Percentiles rank a stretch among this genome's conserved stretches.
These are phyloP conservation scores for Oryzias woworae DNA, from an alignment of 2,113 vertebrate species.

Conservation along the genomic window DNA sequence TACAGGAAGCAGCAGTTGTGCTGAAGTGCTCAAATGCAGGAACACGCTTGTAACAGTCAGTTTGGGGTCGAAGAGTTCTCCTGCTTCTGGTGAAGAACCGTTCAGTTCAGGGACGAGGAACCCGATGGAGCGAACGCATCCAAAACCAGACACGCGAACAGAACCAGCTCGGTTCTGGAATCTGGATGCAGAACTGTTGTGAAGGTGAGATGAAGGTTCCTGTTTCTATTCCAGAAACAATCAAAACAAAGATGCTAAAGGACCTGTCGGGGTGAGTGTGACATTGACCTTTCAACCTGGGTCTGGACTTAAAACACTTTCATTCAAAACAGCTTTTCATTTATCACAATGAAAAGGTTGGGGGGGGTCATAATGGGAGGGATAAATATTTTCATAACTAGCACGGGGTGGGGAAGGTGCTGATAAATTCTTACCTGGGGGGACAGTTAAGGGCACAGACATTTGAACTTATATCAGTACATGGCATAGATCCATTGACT, in stretches of 20 bases:
- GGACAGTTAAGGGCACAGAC: slow-evolving; percentile 53
- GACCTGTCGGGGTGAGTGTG: slow-evolving; percentile 4
- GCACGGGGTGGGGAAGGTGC: slow-evolving; percentile 15
- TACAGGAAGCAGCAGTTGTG: slow-evolving; percentile 31
- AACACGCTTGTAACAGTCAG: slow-evolving; percentile 43
- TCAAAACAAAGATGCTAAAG: slow-evolving; percentile 6
- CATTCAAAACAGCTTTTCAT: slow-evolving; percentile 52
- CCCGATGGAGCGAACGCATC: no score
- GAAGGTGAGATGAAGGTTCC: slow-evolving; percentile 2
- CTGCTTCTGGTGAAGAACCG: no score
- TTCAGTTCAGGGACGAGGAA: background rate
- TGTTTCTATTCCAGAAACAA: slow-evolving; percentile 24
- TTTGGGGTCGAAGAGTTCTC: background rate
- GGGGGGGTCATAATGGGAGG: slow-evolving; percentile 49
- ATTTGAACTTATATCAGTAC: slow-evolving; percentile 70
- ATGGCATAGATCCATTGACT: slow-evolving; percentile 52
- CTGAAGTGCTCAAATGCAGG: slow-evolving; percentile 54
- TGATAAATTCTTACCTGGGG: slow-evolving; percentile 42
- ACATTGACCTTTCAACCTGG: slow-evolving; percentile 20
- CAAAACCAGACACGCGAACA: no score
- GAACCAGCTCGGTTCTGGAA: slow-evolving; percentile 14
- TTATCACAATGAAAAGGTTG: slow-evolving; percentile 33
- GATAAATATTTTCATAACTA: slow-evolving; percentile 64
- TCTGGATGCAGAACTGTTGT: background rate
- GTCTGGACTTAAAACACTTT: slow-evolving; percentile 18